These are phyloP conservation scores for Halisarca cf. caerulea DNA, from an alignment of 37 sponge, comb jelly and placozoan species.

Conservation along the genomic window DNA sequence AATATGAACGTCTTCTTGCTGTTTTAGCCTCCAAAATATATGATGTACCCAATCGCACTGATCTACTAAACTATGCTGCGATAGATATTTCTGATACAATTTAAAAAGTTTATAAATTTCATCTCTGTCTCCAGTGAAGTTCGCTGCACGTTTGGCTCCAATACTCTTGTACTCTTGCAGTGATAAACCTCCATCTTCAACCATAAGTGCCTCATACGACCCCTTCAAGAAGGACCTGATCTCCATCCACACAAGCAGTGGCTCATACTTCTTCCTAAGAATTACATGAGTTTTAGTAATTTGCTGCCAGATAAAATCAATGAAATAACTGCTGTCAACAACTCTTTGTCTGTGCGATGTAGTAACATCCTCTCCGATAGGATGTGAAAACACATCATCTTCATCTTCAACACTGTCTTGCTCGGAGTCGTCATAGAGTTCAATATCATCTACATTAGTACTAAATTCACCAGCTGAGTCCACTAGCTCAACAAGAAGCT, in stretches of 20 bases:
- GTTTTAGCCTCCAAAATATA: constrained; percentile 43
- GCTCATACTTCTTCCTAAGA: constrained; percentile 32
- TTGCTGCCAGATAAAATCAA: constrained; percentile 55
- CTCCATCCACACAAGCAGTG: constrained; percentile 83
- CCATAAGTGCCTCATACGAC: constrained; percentile 62
- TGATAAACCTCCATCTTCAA: constrained; percentile 39
- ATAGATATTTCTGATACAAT: constrained; percentile 42
- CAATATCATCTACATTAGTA: constrained; percentile 37
- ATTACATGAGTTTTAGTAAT: background rate
- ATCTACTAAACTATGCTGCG: constrained; percentile 42
- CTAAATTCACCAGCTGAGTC: constrained; percentile 55
- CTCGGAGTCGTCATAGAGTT: constrained; percentile 44
- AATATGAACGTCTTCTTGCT: constrained; percentile 28
- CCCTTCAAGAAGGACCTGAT: constrained; percentile 86
- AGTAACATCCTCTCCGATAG: background rate
- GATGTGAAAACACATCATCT: constrained; percentile 1
- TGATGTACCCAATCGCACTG: constrained; percentile 71
- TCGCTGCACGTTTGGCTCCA: constrained; percentile 73
- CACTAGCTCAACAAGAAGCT: constrained; percentile 36
- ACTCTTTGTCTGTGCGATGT: constrained; percentile 44
- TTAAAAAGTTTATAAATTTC: constrained; percentile 65
- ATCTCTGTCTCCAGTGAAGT: constrained; percentile 50
- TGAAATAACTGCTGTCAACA: constrained; percentile 58
- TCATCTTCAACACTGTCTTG: constrained; percentile 31
- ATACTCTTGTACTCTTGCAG: constrained; percentile 52